These are phyloP conservation scores for Agriopis marginaria DNA, from an alignment of 2,888 invertebrate species.

Conservation along the genomic window DNA sequence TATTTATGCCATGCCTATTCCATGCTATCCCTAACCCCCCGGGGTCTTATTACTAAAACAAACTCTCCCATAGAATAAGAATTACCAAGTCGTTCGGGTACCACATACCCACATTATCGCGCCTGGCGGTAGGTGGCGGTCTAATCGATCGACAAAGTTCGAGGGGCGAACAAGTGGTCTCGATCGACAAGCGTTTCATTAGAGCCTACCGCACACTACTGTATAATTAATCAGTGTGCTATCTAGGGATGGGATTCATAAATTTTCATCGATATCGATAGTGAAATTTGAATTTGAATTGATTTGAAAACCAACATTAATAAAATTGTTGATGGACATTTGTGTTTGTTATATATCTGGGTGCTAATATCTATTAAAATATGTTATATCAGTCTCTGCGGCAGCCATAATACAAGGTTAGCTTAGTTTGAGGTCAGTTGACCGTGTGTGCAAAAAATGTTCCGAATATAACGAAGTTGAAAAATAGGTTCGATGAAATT, in stretches of 20 bases:
- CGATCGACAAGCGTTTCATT: conserved; percentile 37
- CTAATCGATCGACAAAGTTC: conserved; percentile 31
- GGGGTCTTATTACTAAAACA: not conserved
- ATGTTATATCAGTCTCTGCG: too few relatives aligned
- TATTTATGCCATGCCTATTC: too few relatives aligned
- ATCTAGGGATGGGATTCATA: conserved; percentile 4
- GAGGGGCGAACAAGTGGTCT: conserved; percentile 22
- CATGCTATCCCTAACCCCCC: not conserved
- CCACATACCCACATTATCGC: conserved; percentile 6
- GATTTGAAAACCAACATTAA: too few relatives aligned
- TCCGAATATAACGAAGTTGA: too few relatives aligned
- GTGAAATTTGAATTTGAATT: too few relatives aligned
- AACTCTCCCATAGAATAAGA: not conserved
- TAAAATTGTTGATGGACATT: too few relatives aligned
- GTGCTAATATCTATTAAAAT: too few relatives aligned
- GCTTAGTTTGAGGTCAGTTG: too few relatives aligned
- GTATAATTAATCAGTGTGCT: conserved; percentile 40
- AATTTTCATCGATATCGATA: conserved; percentile 17
- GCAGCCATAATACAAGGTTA: too few relatives aligned
- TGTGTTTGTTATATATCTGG: too few relatives aligned
- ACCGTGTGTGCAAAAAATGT: too few relatives aligned
- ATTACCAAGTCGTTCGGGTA: conserved; percentile 4
- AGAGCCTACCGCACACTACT: conserved; percentile 31
- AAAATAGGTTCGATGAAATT: too few relatives aligned
- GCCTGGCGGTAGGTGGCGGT: conserved; percentile 23